A percentile compares a stretch with the other conserved stretches of the same genome.
phyloP scores from a whole-genome alignment of 2,797 vertebrate genomes.

The Esox lucius region DNA sequence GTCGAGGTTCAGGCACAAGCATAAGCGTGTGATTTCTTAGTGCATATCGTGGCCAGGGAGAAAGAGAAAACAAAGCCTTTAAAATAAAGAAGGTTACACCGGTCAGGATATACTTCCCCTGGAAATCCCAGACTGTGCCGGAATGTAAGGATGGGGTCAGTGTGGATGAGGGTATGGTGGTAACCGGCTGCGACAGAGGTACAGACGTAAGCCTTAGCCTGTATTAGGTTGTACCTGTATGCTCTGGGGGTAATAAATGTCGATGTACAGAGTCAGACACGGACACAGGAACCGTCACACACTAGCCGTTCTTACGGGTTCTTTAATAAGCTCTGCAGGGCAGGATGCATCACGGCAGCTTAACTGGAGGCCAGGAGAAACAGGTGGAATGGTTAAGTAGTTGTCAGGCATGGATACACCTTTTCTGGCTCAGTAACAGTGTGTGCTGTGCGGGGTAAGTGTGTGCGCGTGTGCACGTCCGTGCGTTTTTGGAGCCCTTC shows the following conservation, averaged over 20 bases:
- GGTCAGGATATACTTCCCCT: neutral
- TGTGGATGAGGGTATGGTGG: neutral
- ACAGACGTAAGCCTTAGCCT: neutral
- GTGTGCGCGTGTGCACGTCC: neutral
- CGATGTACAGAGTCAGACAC: neutral
- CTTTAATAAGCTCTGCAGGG: conserved; percentile 20
- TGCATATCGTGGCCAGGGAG: neutral
- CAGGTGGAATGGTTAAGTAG: conserved; percentile 2
- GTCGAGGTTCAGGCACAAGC: neutral
- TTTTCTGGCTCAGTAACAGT: neutral
- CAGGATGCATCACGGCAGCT: neutral
- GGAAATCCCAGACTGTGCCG: neutral
- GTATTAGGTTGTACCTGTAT: neutral
- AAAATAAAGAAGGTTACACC: neutral
- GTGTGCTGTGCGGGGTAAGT: neutral
- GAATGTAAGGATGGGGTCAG: neutral
- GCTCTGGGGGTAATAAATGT: neutral
- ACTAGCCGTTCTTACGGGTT: neutral
- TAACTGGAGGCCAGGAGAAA: neutral
- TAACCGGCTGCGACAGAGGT: neutral
- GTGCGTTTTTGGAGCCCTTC: neutral
- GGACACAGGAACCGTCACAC: neutral
- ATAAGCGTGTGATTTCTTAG: neutral
- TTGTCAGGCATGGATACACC: neutral
- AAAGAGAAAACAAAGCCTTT: neutral